These are phyloP conservation scores for Phenganax stokvisi DNA, from an alignment of 92 coral and sea anemone genomes.

Conservation along the genomic window DNA sequence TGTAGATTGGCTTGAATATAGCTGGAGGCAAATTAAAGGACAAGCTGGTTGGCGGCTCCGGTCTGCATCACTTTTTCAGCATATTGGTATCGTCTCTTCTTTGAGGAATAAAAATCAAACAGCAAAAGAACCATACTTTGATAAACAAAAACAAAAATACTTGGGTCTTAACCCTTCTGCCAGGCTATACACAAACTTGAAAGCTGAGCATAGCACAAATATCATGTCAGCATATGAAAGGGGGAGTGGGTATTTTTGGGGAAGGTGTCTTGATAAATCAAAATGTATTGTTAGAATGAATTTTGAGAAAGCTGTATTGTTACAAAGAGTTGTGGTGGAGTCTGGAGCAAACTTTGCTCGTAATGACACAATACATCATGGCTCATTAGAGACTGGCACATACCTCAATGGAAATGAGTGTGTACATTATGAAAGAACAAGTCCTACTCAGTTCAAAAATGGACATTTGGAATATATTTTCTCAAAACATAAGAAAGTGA, in stretches of 20 bases:
- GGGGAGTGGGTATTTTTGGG: constrained; percentile 65
- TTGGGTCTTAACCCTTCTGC: constrained; percentile 66
- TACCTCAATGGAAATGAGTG: not conserved
- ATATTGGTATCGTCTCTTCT: constrained; percentile 54
- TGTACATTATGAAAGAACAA: constrained; percentile 36
- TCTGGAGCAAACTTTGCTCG: constrained; percentile 57
- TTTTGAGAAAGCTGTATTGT: constrained; percentile 18
- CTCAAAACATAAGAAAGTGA: not conserved
- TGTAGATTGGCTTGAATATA: constrained; percentile 54
- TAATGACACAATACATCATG: constrained; percentile 44
- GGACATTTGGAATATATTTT: constrained; percentile 39
- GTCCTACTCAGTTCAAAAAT: constrained; percentile 18
- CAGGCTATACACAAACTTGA: constrained; percentile 34
- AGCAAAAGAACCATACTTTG: constrained; percentile 52
- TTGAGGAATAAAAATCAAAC: constrained; percentile 30
- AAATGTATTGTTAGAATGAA: constrained; percentile 29
- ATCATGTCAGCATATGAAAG: constrained; percentile 52
- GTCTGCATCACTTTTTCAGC: constrained; percentile 53
- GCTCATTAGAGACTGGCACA: constrained; percentile 23
- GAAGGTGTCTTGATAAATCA: constrained; percentile 20
- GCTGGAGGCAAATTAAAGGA: constrained; percentile 44
- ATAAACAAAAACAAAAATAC: constrained; percentile 52
- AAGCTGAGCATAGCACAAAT: constrained; percentile 1
- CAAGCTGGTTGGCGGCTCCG: constrained; percentile 22
- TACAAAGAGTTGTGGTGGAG: constrained; percentile 47